These are phyloP conservation scores for Actinernus sp. DNA, from an alignment of 92 coral and sea anemone genomes.

Conservation along the genomic window DNA sequence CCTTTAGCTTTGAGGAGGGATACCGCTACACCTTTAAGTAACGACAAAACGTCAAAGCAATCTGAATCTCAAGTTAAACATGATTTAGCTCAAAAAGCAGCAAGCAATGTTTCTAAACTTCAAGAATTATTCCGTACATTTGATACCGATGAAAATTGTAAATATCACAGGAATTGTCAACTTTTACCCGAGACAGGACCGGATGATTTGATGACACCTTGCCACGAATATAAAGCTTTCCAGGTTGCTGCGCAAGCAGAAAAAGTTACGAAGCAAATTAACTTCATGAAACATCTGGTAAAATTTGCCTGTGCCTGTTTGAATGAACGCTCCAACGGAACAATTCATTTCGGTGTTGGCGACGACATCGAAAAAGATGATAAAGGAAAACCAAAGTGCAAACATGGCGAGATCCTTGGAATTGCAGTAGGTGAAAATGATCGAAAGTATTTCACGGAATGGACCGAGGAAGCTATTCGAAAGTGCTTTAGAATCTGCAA, in stretches of 20 bases:
- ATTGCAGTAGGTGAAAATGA: conserved; percentile 7
- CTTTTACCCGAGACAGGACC: too few species aligned
- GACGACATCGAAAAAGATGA: conserved; percentile 16
- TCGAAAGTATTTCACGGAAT: conserved; percentile 1
- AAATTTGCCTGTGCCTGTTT: conserved; percentile 52
- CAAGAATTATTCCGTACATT: too few species aligned
- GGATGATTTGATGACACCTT: too few species aligned
- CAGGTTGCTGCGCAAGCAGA: background rate
- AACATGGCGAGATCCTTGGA: conserved; percentile 30
- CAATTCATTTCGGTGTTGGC: conserved; percentile 58
- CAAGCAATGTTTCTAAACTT: too few species aligned
- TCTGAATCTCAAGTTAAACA: too few species aligned
- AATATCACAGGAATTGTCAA: too few species aligned
- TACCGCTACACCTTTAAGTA: too few species aligned
- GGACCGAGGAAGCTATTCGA: conserved; percentile 10
- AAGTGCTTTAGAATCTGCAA: conserved; percentile 9
- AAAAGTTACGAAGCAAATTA: conserved; percentile 2
- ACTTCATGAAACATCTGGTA: conserved; percentile 18
- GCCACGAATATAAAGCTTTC: conserved; percentile 30
- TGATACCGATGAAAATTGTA: too few species aligned
- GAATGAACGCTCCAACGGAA: conserved; percentile 53
- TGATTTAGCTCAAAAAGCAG: too few species aligned
- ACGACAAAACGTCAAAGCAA: too few species aligned
- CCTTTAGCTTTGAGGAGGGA: too few species aligned
- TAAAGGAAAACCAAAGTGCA: conserved; percentile 1